A percentile compares a stretch with the other conserved stretches of the same genome.
Conservation (phyloP, 2,113 vertebrate genomes). For the Anoplopoma fimbria region DNA sequence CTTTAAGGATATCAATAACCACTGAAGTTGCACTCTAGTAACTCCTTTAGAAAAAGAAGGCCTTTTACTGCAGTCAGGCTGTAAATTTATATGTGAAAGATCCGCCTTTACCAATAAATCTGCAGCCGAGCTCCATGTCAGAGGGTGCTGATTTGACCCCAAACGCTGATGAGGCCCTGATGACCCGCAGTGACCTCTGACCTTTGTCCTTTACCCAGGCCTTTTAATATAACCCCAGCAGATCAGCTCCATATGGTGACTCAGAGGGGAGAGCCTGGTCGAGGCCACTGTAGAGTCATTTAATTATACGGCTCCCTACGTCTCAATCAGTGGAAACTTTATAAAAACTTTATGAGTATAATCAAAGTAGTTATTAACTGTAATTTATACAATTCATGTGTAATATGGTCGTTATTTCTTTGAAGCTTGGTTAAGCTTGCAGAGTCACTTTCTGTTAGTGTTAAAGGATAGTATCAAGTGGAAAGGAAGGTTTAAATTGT, state of each 20-base stretch:
- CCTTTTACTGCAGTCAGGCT: not conserved
- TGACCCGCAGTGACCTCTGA: slow-evolving; percentile 51
- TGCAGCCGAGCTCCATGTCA: not conserved
- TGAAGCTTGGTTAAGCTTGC: slow-evolving; percentile 2
- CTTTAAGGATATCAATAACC: not conserved
- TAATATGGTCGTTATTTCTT: not conserved
- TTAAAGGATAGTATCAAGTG: not conserved
- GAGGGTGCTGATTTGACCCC: slow-evolving; percentile 13
- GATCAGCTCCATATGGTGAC: slow-evolving; percentile 49
- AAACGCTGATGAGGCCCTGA: slow-evolving; percentile 10
- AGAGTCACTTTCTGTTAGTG: not conserved
- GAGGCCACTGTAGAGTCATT: slow-evolving; percentile 22
- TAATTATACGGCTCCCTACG: slow-evolving; percentile 7
- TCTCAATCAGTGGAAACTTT: slow-evolving; percentile 17
- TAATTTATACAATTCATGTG: not conserved
- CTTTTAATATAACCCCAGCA: slow-evolving; percentile 38
- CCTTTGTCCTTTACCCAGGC: slow-evolving; percentile 14
- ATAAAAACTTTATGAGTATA: slow-evolving; percentile 23
- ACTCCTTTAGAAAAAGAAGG: not conserved
- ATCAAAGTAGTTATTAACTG: slow-evolving; percentile 6
- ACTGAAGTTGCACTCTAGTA: not conserved
- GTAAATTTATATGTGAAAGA: slow-evolving; percentile 30
- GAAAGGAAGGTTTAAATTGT: not conserved
- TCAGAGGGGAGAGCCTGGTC: not conserved
- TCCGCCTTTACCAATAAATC: slow-evolving; percentile 32